Conservation (phyloP, 2,113 vertebrate species). For the Willisornis vidua region DNA sequence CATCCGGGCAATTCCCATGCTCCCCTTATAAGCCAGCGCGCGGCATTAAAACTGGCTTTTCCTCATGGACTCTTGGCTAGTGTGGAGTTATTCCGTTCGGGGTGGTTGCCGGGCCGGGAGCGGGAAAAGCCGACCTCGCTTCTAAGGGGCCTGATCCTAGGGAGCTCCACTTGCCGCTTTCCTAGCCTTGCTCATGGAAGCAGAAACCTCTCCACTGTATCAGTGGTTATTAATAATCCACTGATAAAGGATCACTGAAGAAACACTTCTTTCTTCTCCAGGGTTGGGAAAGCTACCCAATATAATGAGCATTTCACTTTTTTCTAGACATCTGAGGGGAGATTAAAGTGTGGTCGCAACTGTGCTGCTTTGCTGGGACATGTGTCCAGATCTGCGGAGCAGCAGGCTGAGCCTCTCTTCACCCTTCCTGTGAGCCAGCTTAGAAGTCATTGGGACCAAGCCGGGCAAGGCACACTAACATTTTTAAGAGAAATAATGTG, state of each 20-base stretch:
- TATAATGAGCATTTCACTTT: neutral
- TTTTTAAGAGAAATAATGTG: neutral
- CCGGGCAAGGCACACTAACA: neutral
- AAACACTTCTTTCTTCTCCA: conserved; percentile 12
- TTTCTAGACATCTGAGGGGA: neutral
- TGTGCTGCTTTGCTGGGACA: neutral
- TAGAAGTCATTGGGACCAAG: neutral
- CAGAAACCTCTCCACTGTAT: too few relatives aligned
- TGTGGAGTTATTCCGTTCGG: too few relatives aligned
- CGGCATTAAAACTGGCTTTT: too few relatives aligned
- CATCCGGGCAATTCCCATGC: too few relatives aligned
- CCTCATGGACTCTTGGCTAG: too few relatives aligned
- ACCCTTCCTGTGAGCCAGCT: neutral
- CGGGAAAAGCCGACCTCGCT: too few relatives aligned
- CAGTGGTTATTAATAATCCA: too few relatives aligned
- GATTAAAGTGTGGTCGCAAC: neutral
- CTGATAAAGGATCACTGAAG: neutral
- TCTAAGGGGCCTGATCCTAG: too few relatives aligned
- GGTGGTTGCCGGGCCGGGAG: too few relatives aligned
- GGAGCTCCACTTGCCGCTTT: too few relatives aligned
- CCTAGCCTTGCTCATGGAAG: too few relatives aligned
- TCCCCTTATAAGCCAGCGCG: too few relatives aligned
- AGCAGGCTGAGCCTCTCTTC: neutral
- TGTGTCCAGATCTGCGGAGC: neutral
- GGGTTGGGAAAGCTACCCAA: conserved; percentile 26